These are phyloP conservation scores for Triplophysa yarkandensis DNA, from an alignment of 2,797 vertebrate genomes.

Conservation along the genomic window DNA sequence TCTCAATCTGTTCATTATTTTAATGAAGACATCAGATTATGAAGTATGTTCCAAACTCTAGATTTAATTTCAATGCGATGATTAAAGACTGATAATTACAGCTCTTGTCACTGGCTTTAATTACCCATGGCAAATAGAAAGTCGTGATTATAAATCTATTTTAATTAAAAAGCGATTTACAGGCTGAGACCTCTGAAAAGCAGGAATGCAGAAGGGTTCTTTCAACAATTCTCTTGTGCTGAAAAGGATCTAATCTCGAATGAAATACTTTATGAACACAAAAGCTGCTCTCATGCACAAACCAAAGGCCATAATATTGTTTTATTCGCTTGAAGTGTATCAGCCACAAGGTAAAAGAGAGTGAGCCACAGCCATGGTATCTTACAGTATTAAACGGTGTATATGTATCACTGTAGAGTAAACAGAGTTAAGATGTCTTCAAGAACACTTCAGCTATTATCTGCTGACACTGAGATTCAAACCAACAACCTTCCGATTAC, in stretches of 20 bases:
- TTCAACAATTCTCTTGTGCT: not conserved
- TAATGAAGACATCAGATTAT: conserved; percentile 12
- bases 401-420: too few relatives aligned
- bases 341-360: not conserved
- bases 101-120: conserved; percentile 20
- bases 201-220: conserved; percentile 1
- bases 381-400: too few relatives aligned
- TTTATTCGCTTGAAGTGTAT: not conserved
- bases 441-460: too few relatives aligned
- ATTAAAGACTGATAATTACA: conserved; percentile 24
- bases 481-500: too few relatives aligned
- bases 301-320: not conserved
- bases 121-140: conserved; percentile 36
- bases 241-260: not conserved
- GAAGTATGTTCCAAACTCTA: conserved; percentile 7
- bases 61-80: conserved; percentile 20
- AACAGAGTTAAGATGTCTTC: too few relatives aligned
- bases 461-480: too few relatives aligned
- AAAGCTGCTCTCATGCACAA: not conserved
- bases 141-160: conserved; percentile 41
- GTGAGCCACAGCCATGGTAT: not conserved
- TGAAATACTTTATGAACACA: not conserved
- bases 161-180: conserved; percentile 38
- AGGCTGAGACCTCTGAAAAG: conserved; percentile 14
- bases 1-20: conserved; percentile 25